Evolutionary conservation across 1,140 invertebrate species (phyloP).

Genomic region (Papilio machaon): DNA sequence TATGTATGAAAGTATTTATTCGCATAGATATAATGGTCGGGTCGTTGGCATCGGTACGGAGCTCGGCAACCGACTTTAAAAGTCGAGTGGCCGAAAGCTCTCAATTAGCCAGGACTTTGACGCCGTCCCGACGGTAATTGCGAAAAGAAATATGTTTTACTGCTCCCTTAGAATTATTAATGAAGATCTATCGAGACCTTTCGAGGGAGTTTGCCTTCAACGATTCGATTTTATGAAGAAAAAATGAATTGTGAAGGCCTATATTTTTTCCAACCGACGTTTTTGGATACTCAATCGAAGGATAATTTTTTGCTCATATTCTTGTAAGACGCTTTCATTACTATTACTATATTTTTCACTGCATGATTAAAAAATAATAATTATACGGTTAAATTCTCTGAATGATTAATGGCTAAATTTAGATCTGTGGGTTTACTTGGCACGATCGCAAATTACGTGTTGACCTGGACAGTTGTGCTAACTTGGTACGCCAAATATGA

Average conservation of each 20-base stretch:
- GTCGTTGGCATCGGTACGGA: constrained; percentile 48
- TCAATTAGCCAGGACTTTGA: constrained; percentile 77
- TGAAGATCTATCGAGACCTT: constrained; percentile 42
- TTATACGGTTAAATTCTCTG: background rate
- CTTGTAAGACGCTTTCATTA: background rate
- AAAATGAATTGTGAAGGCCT: background rate
- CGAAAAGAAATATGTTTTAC: constrained; percentile 74
- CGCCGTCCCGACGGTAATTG: constrained; percentile 65
- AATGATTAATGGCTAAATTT: background rate
- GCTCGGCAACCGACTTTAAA: constrained; percentile 65
- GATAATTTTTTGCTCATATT: background rate
- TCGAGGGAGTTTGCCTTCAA: background rate
- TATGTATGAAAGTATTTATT: constrained; percentile 56
- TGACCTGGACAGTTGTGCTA: background rate
- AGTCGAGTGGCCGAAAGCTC: constrained; percentile 74
- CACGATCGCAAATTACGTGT: background rate
- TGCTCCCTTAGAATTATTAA: constrained; percentile 66
- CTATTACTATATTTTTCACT: background rate
- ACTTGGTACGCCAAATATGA: background rate
- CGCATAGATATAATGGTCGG: constrained; percentile 56
- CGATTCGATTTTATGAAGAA: background rate
- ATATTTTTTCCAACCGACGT: background rate
- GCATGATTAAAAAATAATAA: background rate
- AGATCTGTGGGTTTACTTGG: background rate
- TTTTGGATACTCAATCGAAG: background rate